A percentile compares a stretch with the other conserved stretches of the same genome.
Conservation (phyloP, 2,888 invertebrate genomes). For the Glaucopsyche alexis region DNA sequence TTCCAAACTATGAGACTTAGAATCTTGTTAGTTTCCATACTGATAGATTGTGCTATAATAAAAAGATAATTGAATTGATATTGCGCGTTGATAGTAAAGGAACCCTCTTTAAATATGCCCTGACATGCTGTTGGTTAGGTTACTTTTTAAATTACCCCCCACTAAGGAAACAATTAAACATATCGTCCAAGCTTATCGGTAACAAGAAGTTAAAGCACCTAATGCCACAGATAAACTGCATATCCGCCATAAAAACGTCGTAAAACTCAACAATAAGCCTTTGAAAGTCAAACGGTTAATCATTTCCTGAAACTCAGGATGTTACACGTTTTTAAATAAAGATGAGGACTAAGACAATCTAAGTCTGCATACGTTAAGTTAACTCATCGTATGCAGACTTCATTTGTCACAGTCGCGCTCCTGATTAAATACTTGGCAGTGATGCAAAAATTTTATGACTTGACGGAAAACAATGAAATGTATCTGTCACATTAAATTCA, state of each 20-base stretch:
- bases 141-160: not conserved
- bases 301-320: constrained; percentile 8
- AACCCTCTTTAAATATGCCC: too few species aligned
- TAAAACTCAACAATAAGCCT: not conserved
- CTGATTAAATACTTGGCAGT: not conserved
- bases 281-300: not conserved
- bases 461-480: constrained; percentile 7
- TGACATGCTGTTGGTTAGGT: too few species aligned
- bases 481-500: constrained; percentile 2
- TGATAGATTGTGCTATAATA: too few species aligned
- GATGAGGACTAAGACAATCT: not conserved
- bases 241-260: constrained; percentile 1
- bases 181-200: not conserved
- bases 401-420: too few species aligned
- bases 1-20: too few species aligned
- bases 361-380: not conserved
- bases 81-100: too few species aligned
- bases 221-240: constrained; percentile 18
- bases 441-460: not conserved
- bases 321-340: not conserved
- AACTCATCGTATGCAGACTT: too few species aligned
- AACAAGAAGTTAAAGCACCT: not conserved
- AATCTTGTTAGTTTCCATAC: too few species aligned
- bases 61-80: too few species aligned
- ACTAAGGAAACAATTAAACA: not conserved